These are phyloP conservation scores for Crepidodera aurea DNA, from an alignment of 2,888 invertebrate genomes.

Conservation along the genomic window DNA sequence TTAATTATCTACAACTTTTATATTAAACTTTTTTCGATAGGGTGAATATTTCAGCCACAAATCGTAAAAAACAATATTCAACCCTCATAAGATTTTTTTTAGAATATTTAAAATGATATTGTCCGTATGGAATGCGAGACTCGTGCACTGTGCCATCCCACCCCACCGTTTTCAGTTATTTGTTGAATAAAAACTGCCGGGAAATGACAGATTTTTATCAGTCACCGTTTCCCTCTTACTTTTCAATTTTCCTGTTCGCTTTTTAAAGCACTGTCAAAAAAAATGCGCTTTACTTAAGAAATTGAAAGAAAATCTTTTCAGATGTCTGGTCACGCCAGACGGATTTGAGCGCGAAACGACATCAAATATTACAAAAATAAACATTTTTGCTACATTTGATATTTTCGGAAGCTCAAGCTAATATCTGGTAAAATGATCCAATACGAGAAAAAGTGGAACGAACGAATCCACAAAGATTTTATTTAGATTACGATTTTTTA, in stretches of 20 bases:
- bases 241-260: conserved; percentile 47
- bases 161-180: conserved; percentile 36
- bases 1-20: too few species aligned
- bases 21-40: too few species aligned
- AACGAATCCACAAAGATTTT: too few species aligned
- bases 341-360: neutral
- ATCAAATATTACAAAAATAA: conserved; percentile 13
- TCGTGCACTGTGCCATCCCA: conserved; percentile 3
- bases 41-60: too few species aligned
- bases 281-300: conserved; percentile 10
- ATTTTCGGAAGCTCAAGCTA: neutral
- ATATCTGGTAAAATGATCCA: conserved; percentile 1
- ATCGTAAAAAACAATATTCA: too few species aligned
- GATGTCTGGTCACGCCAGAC: conserved; percentile 8
- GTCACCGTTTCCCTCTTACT: conserved; percentile 46
- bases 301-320: conserved; percentile 18
- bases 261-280: conserved; percentile 23
- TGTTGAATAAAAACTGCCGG: conserved; percentile 48
- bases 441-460: neutral
- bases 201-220: conserved; percentile 55
- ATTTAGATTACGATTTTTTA: conserved; percentile 6
- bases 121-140: too few species aligned
- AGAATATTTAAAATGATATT: too few species aligned
- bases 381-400: conserved; percentile 1
- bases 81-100: too few species aligned